Evolutionary conservation across 2,113 vertebrate species (phyloP).

Genomic region (Sorex araneus): DNA sequence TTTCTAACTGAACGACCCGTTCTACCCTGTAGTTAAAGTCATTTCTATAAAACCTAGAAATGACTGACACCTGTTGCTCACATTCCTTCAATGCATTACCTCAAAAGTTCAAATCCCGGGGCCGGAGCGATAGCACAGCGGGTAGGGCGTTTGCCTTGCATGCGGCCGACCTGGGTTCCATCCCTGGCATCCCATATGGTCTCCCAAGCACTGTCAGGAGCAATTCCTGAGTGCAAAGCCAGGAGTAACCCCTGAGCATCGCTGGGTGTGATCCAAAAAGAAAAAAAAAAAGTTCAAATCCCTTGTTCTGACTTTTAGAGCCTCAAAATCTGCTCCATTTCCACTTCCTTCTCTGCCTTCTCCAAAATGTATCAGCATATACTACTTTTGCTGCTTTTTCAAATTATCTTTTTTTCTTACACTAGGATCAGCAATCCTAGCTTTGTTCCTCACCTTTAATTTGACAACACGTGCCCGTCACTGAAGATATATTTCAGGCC

Average conservation of each 20-base stretch:
- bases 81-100: background rate
- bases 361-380: background rate
- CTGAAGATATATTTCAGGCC: slow-evolving; percentile 2
- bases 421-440: background rate
- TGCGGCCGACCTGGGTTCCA: no score
- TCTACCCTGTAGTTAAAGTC: background rate
- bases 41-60: background rate
- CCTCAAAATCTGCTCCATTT: background rate
- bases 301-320: background rate
- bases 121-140: no score
- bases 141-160: no score
- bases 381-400: background rate
- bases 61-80: background rate
- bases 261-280: no score
- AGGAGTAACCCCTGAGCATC: no score
- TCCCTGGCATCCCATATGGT: no score
- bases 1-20: background rate
- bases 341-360: background rate
- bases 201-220: no score
- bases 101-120: background rate
- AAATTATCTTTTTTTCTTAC: background rate
- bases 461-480: background rate
- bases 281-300: background rate
- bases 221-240: no score
- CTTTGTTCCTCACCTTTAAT: background rate